Evolutionary conservation across 2,888 invertebrate genomes (phyloP), one percentile per base, ranked within the genome.

Genomic region (Philopedon plagiatum): DNA sequence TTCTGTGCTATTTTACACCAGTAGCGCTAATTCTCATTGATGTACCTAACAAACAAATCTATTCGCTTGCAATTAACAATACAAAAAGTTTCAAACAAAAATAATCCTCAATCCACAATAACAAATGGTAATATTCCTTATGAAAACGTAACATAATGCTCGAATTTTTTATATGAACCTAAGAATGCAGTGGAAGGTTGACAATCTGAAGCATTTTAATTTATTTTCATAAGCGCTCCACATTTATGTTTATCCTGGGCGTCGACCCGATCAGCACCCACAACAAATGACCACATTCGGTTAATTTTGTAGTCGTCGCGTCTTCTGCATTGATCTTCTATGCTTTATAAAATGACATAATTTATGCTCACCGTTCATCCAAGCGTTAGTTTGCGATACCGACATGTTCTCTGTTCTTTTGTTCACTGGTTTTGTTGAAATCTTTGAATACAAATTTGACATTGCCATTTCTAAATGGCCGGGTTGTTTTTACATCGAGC

Each of bases 371-470:
- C 94, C 94, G 86, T 80, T 79, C 88, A 94, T 93, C 94, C 94
- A 95, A 81, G 93, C 90, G 85, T 92, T 93, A 44, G 93, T 92
- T 87, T 94, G 94, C 64, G 93, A 75, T 80, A 94, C 92, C 76
- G 92, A 90, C 88, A 94, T 91, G 83, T 89, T 90, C 83, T 82
- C 81, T 61, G 79, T 78, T 82, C 92, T 92, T 85, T 93, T 90
- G 87, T 93, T 94, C 74, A 90, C 88, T 76, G 92, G 92, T 86
- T 92, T 93, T 78, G 90, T 89, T 78, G 91, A 89, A 79, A 91
- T 92, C 89, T 92, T 92, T 80, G 91, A 91, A 84, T 92, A 92
- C 83, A 92, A 88, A 89, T 92, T 93, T 81, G 93, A 92, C 93
- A 93, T 93, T 83, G 88, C 89, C 89, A 89, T 89, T 71, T 23